These are phyloP conservation scores for Falco punctatus DNA, from an alignment of 2,113 vertebrate genomes.

Conservation along the genomic window DNA sequence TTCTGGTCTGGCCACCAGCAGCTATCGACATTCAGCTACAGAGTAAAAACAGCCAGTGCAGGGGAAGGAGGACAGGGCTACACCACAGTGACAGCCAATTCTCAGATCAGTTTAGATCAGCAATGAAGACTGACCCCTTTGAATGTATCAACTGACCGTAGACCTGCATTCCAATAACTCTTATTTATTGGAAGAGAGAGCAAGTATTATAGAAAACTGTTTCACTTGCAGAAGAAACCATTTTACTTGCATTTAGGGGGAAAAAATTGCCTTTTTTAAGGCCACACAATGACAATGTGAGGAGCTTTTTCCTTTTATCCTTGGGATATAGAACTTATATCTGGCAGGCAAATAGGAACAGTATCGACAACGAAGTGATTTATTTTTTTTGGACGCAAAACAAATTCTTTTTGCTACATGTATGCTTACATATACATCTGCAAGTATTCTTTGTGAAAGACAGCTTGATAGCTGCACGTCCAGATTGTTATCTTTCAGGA, in stretches of 20 bases:
- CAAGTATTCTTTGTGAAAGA: background rate
- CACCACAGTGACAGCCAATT: background rate
- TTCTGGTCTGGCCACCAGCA: background rate
- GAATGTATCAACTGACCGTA: background rate
- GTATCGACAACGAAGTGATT: background rate
- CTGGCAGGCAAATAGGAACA: background rate
- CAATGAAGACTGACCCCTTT: background rate
- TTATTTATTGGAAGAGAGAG: background rate
- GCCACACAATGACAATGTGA: background rate
- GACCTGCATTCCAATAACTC: background rate
- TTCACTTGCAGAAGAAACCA: background rate
- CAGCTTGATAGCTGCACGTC: background rate
- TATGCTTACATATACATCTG: background rate
- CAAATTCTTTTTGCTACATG: background rate
- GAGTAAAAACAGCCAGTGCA: background rate
- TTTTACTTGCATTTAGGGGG: background rate
- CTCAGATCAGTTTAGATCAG: background rate
- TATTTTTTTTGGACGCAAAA: background rate
- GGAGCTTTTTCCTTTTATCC: background rate
- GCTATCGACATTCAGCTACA: background rate
- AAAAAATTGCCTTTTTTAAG: background rate
- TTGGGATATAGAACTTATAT: background rate
- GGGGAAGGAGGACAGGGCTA: background rate
- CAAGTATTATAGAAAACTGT: rapidly evolving
- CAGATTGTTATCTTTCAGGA: background rate